These are phyloP conservation scores for Clarias fuscus DNA, from an alignment of 2,797 vertebrate species.

Conservation along the genomic window DNA sequence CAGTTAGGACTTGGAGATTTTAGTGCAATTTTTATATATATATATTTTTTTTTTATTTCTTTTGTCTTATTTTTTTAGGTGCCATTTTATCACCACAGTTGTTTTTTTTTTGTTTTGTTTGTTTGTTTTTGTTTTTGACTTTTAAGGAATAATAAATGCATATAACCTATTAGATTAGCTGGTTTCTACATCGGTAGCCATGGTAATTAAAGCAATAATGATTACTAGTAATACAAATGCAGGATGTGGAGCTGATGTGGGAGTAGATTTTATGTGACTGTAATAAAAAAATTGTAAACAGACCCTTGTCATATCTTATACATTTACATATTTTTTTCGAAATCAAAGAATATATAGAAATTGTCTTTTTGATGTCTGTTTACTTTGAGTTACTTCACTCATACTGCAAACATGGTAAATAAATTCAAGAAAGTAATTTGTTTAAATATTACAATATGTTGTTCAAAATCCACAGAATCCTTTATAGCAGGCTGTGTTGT, in stretches of 20 bases:
- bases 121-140: constrained; percentile 26
- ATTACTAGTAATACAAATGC: constrained; percentile 54
- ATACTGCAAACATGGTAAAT: too few relatives aligned
- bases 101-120: constrained; percentile 2
- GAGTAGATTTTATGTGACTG: constrained; percentile 31
- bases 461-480: not conserved
- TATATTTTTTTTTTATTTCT: constrained; percentile 56
- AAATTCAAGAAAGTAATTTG: not conserved
- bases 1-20: constrained; percentile 49
- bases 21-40: constrained; percentile 41
- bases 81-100: constrained; percentile 52
- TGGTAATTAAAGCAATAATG: constrained; percentile 62
- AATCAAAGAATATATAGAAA: not conserved
- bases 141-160: constrained; percentile 49
- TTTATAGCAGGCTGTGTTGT: not conserved
- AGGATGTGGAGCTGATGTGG: constrained; percentile 25
- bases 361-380: not conserved
- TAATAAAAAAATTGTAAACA: constrained; percentile 1
- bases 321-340: not conserved
- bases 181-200: constrained; percentile 37
- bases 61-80: constrained; percentile 57
- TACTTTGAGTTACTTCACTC: not conserved
- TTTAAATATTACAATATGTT: not conserved
- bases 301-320: not conserved
- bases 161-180: constrained; percentile 51